Evolutionary conservation across 2,797 vertebrate species (phyloP).

Genomic region (Lycodopsis pacificus): DNA sequence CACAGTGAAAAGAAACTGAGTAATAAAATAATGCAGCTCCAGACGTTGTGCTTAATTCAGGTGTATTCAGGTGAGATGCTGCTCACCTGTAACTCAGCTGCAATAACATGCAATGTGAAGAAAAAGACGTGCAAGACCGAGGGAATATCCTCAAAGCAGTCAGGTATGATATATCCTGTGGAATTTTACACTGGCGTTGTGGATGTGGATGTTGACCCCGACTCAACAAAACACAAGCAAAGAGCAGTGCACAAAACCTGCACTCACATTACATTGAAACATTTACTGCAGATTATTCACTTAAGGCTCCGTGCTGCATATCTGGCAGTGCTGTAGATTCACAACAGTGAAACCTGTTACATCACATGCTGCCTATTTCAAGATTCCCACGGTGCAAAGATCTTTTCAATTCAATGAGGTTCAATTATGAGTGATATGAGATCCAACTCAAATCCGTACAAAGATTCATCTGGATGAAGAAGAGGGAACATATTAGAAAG

Average conservation of each 20-base stretch:
- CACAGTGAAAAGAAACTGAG: slow-evolving; percentile 3
- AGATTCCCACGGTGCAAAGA: slow-evolving; percentile 1
- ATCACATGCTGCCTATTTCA: background rate
- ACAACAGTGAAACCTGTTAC: background rate
- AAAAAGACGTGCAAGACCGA: slow-evolving; percentile 3
- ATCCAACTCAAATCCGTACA: background rate
- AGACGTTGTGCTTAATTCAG: slow-evolving; percentile 4
- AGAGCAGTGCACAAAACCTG: no score
- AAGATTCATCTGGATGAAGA: background rate
- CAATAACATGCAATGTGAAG: slow-evolving; percentile 7
- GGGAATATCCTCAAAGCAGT: slow-evolving; percentile 25
- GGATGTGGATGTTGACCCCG: background rate
- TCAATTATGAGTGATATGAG: slow-evolving; percentile 16
- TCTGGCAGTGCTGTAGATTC: background rate
- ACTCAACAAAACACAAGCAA: background rate
- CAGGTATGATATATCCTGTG: slow-evolving; percentile 19
- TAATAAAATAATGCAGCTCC: slow-evolving; percentile 2
- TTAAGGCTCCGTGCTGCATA: background rate
- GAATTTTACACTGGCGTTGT: slow-evolving; percentile 21
- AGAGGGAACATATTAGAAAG: background rate
- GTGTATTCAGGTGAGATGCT: slow-evolving; percentile 3
- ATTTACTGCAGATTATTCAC: background rate
- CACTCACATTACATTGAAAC: background rate
- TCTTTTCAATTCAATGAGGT: slow-evolving; percentile 16
- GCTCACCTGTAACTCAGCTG: slow-evolving; percentile 7